These are phyloP conservation scores for Spodoptera litura DNA, from an alignment of 1,140 invertebrate genomes.

Conservation along the genomic window DNA sequence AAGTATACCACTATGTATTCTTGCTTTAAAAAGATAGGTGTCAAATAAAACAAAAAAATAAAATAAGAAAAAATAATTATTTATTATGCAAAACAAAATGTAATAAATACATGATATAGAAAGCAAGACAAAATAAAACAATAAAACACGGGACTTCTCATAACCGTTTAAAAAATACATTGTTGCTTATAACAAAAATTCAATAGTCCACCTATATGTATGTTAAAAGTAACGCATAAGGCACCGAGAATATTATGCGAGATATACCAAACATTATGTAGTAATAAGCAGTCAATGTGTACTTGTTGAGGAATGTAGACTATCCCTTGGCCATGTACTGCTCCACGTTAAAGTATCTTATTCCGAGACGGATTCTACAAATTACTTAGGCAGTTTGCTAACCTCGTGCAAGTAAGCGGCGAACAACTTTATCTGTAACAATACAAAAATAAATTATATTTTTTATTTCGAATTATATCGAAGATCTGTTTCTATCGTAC, in stretches of 20 bases:
- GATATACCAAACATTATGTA: slow-evolving; percentile 45
- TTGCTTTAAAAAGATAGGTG: not conserved
- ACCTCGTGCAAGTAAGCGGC: slow-evolving; percentile 95
- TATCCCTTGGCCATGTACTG: slow-evolving; percentile 10
- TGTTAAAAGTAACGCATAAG: not conserved
- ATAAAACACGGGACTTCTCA: not conserved
- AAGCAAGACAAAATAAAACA: not conserved
- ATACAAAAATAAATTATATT: not conserved
- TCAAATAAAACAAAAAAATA: slow-evolving; percentile 10
- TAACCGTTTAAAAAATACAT: not conserved
- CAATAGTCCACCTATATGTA: no score
- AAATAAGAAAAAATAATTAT: slow-evolving; percentile 27
- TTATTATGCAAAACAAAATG: slow-evolving; percentile 46
- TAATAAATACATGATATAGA: slow-evolving; percentile 23
- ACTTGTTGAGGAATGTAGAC: slow-evolving; percentile 10
- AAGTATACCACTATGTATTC: no score
- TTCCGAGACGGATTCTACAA: not conserved
- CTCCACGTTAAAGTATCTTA: not conserved
- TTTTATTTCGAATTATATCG: no score
- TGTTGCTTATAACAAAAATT: no score
- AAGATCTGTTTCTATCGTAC: no score
- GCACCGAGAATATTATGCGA: slow-evolving; percentile 24
- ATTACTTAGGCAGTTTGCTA: slow-evolving; percentile 85
- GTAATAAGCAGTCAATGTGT: slow-evolving; percentile 23
- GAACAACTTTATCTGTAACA: slow-evolving; percentile 93